Conservation (phyloP, 2,113 vertebrate genomes). For the Scomber colias region DNA sequence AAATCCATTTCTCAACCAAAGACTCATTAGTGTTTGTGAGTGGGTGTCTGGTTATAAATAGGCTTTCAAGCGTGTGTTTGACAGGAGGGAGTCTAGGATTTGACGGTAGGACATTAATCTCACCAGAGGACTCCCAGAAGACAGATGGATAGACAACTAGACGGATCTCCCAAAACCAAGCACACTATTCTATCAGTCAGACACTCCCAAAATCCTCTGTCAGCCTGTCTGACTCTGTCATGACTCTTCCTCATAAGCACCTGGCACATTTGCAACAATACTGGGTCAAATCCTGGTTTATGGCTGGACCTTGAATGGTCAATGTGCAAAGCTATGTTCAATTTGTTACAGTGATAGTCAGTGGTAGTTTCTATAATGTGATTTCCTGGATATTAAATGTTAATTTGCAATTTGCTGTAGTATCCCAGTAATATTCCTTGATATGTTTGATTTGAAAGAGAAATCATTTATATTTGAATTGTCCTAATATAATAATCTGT, state of each 20-base stretch:
- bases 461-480: too few species aligned
- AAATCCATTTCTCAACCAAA: slow-evolving; percentile 70
- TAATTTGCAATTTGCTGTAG: too few species aligned
- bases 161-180: slow-evolving; percentile 50
- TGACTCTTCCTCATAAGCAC: not conserved
- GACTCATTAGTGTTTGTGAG: slow-evolving; percentile 73
- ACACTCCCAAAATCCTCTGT: not conserved
- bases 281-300: too few species aligned
- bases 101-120: slow-evolving; percentile 73
- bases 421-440: too few species aligned
- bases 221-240: not conserved
- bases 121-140: slow-evolving; percentile 52
- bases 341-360: too few species aligned
- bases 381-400: too few species aligned
- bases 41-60: slow-evolving; percentile 72
- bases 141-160: slow-evolving; percentile 52
- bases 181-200: slow-evolving; percentile 31
- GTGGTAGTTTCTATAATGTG: too few species aligned
- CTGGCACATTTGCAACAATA: not conserved
- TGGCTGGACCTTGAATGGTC: too few species aligned
- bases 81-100: slow-evolving; percentile 65
- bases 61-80: slow-evolving; percentile 60
- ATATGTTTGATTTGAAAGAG: too few species aligned
- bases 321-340: too few species aligned
- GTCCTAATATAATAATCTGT: too few species aligned